Base-by-base conservation (phyloP, 2,888 invertebrate genomes). In the Trypoxylon attenuatum region DNA sequence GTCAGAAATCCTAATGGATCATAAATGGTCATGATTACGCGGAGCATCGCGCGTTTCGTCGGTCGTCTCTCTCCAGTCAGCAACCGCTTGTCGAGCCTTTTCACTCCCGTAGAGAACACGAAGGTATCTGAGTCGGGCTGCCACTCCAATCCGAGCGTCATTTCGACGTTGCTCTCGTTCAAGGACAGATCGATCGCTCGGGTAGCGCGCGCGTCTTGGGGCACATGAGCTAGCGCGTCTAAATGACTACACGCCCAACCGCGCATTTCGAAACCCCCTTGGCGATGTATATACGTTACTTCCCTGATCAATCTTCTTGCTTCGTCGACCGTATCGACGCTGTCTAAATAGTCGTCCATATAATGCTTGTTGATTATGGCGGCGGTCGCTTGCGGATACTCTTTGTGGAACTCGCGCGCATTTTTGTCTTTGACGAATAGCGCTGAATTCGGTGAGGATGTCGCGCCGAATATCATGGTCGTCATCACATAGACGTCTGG, bases 1-100 rank as follows among this genome's bases (percentile, higher is more conserved):
- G 60, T 53, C 0, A 82, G 54, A 0, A 80, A 52, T 2, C 81
- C 82, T 0, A 81, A 39, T 0, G 82, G 82, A 39, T 85, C 82
- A 49, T 76, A 84, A 0, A 82, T 43, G 0, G 76, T 80, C 27
- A 27, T 25, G 2, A 76, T 65, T 0, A 68, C 49, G 2, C 71
- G 55, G 5, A 78, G 51, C 39, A 71, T 42, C 43, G 72, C 59
- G 1, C 69, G 38, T 15, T 71, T 76, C 0, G 69, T 76, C 1
- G 74, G 69, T 43, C 8, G 23, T 1, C 3, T 10, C 4, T 1
- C 10, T 1, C 42, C 42, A 1, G 1, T 8, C 0, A 18, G 0
- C 1, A 41, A 6, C 1, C 6, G 5, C 1, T 4, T 2, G 1
- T 22, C 15, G 1, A 51, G 8, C 16, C 16, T 39, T 3, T 1